Conservation (phyloP, 2,113 vertebrate genomes). For the Ginglymostoma cirratum region DNA sequence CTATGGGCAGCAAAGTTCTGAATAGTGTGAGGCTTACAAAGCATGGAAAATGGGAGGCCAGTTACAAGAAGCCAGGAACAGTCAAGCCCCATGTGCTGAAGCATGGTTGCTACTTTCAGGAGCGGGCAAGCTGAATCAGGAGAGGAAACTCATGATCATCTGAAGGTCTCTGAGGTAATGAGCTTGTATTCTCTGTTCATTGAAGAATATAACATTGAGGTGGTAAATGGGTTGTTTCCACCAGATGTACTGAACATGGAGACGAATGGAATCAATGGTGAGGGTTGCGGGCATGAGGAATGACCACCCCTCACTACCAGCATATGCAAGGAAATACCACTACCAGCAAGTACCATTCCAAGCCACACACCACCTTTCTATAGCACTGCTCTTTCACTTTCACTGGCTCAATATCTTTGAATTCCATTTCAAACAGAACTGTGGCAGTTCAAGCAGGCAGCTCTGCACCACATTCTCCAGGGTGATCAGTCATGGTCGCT, state of each 20-base stretch:
- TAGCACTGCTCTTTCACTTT: too few species aligned
- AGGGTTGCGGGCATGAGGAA: neutral
- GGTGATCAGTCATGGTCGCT: too few species aligned
- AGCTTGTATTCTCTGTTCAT: neutral
- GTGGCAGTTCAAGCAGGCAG: too few species aligned
- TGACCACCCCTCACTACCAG: too few species aligned
- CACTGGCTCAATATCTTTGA: too few species aligned
- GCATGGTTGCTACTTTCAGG: neutral
- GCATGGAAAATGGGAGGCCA: neutral
- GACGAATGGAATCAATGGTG: neutral
- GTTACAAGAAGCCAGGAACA: neutral
- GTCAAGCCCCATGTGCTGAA: neutral
- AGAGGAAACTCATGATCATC: neutral
- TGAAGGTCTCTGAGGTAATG: neutral
- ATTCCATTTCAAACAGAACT: too few species aligned
- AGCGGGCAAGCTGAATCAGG: neutral
- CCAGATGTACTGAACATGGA: neutral
- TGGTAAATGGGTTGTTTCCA: neutral
- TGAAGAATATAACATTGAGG: neutral
- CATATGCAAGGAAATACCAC: too few species aligned
- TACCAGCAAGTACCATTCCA: too few species aligned
- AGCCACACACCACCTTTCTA: too few species aligned
- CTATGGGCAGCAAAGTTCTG: neutral
- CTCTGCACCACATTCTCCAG: too few species aligned
- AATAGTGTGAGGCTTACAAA: neutral